phyloP scores from a whole-genome alignment of 2,888 invertebrate species.

The Nephrotoma flavescens region DNA sequence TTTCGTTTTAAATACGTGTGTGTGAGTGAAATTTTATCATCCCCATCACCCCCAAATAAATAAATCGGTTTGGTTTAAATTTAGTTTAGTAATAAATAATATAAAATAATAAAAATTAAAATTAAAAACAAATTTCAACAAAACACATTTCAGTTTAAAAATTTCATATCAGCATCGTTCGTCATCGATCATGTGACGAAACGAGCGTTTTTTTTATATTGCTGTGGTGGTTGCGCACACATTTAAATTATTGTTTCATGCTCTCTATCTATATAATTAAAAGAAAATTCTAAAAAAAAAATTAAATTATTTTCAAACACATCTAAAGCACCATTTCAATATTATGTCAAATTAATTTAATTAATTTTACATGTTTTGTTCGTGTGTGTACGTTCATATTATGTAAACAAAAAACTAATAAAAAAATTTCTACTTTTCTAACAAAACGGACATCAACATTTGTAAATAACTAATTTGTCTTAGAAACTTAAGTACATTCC shows the following conservation, averaged over 20 bases:
- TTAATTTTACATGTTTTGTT: background rate
- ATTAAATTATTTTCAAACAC: background rate
- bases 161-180: background rate
- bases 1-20: background rate
- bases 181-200: background rate
- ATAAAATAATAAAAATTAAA: background rate
- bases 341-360: background rate
- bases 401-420: background rate
- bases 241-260: background rate
- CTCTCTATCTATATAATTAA: background rate
- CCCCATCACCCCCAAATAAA: background rate
- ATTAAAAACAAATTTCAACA: constrained; percentile 1
- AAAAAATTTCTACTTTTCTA: background rate
- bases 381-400: background rate
- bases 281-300: background rate
- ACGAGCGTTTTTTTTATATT: background rate
- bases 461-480: background rate
- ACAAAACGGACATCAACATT: background rate
- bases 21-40: background rate
- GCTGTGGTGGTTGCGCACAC: background rate
- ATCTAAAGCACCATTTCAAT: background rate
- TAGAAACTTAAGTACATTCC: background rate
- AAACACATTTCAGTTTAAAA: background rate
- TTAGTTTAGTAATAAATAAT: background rate
- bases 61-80: background rate